Base-by-base conservation (phyloP, 2,888 invertebrate species). In the Steinernema hermaphroditum region DNA sequence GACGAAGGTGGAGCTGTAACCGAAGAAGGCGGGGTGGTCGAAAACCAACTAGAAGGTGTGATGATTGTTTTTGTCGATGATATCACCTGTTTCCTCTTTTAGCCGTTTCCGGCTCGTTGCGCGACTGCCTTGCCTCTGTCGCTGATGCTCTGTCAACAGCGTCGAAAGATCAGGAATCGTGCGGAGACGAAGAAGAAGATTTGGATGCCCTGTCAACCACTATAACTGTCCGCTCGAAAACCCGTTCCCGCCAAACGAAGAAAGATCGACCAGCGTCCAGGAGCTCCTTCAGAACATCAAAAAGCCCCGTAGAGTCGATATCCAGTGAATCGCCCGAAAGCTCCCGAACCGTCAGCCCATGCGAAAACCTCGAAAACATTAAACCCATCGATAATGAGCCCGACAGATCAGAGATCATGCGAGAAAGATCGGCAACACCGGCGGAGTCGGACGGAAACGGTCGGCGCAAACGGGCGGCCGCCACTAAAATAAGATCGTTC, bases 401-500 rank as follows among this genome's bases (percentile, higher is more conserved):
- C 24, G 2, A 24, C 6, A 54, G 8, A 22, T 27, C 62, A 62
- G 27, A 62, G 62, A 62, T 16, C 62, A 16, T 32, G 27, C 62
- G 32, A 24, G 9, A 6, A 16, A 16, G 46, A 46, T 29, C 32
- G 16, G 32, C 27, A 32, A 62, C 62, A 14, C 62, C 62, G 14
- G 34, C 34, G 62, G 62, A 62, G 37, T 4, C 37, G 4, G 37
- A 37, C 12, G 37, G 37, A 12, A 37, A 37, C 37, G 37, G 37
- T 8, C 29, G 62, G 16, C 6, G n/a, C 16, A 29, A 34, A 32
- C 29, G 62, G 16, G 27, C 62, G 16, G 62, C 62, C 2, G 62
- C 62, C 8, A 12, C 62, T 8, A 62, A 62, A 29, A 62, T 62
- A 2, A 34, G 62, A 62, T 62, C 62, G 32, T 62, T 62, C 32